Conservation (phyloP, 2,797 vertebrate genomes). For the Chrosomus eos region DNA sequence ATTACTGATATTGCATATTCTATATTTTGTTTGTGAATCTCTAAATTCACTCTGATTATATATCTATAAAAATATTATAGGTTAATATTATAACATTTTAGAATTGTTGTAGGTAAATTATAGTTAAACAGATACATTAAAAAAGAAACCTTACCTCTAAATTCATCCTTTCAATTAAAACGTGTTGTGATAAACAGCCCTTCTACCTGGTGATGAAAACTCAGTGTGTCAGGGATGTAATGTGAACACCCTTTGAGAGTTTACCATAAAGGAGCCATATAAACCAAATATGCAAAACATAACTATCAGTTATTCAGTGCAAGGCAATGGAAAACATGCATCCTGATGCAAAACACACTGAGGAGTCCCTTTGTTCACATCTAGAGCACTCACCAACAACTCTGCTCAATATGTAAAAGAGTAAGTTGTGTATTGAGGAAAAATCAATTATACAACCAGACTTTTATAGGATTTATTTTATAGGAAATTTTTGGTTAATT, state of each 20-base stretch:
- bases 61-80: background rate
- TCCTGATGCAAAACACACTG: slow-evolving; percentile 69
- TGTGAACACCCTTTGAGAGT: slow-evolving; percentile 16
- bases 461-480: background rate
- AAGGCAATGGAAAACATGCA: slow-evolving; percentile 66
- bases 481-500: background rate
- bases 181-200: slow-evolving; percentile 12
- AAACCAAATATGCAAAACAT: slow-evolving; percentile 60
- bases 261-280: slow-evolving; percentile 32
- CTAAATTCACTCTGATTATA: background rate
- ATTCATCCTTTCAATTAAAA: slow-evolving; percentile 17
- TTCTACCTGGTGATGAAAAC: background rate
- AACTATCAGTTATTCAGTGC: slow-evolving; percentile 67
- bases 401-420: slow-evolving; percentile 49
- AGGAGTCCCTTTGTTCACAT: slow-evolving; percentile 67
- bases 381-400: slow-evolving; percentile 15
- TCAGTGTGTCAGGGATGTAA: background rate
- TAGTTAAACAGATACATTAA: background rate
- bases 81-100: background rate
- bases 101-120: background rate
- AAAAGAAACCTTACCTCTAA: slow-evolving; percentile 38
- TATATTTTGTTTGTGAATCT: background rate
- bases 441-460: slow-evolving; percentile 35
- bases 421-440: slow-evolving; percentile 24
- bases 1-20: background rate